Evolutionary conservation across 1,140 invertebrate species (phyloP).

Genomic region (Drosophila pallidifrons): DNA sequence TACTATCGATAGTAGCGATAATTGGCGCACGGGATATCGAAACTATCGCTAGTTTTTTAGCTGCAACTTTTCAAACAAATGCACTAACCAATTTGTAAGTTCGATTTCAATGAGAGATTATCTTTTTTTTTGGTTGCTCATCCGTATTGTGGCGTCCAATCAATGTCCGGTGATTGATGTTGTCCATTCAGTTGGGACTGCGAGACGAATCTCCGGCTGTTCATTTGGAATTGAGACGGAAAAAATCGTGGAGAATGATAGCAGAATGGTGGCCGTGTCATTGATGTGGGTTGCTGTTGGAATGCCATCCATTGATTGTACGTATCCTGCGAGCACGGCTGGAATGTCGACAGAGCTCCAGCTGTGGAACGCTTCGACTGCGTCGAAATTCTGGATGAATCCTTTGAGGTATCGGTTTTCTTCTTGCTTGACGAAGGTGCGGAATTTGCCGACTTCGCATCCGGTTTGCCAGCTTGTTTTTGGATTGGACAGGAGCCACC

Average conservation of each 20-base stretch:
- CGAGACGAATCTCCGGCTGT: neutral
- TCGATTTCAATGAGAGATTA: neutral
- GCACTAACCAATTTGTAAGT: neutral
- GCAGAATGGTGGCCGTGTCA: neutral
- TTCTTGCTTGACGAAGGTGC: neutral
- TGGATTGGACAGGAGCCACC: neutral
- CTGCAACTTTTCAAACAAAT: conserved; percentile 1
- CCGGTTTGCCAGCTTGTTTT: neutral
- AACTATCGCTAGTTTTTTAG: conserved; percentile 17
- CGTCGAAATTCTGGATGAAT: neutral
- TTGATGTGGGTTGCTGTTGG: neutral
- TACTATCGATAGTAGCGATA: conserved; percentile 17
- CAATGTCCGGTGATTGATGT: neutral
- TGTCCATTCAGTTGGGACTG: neutral
- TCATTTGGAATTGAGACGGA: neutral
- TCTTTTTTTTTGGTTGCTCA: neutral
- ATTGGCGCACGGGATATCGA: neutral
- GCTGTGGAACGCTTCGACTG: neutral
- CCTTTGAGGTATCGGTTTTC: neutral
- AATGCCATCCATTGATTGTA: conserved; percentile 28
- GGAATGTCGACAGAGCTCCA: conserved; percentile 1
- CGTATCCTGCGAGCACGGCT: conserved; percentile 6
- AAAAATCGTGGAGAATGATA: conserved; percentile 4
- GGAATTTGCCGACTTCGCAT: neutral
- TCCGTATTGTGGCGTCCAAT: conserved; percentile 30